phyloP scores from a whole-genome alignment of 2,113 vertebrate genomes.

The Stegastes partitus region DNA sequence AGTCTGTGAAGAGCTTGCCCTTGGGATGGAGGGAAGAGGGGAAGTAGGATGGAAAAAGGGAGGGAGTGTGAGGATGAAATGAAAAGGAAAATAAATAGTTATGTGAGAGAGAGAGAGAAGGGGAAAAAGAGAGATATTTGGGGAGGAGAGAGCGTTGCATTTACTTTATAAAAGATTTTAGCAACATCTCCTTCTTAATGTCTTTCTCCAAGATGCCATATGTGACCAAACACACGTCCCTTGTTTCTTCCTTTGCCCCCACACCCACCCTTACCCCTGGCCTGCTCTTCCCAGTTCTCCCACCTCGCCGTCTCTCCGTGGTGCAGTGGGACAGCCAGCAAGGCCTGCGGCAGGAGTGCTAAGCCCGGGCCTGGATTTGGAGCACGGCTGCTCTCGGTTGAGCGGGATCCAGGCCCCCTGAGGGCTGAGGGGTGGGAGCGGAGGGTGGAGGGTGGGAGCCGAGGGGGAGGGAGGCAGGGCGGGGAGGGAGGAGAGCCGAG shows the following conservation, averaged over 20 bases:
- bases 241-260: slow-evolving; percentile 28
- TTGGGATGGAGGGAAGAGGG: slow-evolving; percentile 68
- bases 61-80: slow-evolving; percentile 66
- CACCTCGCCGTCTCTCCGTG: slow-evolving; percentile 54
- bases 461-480: slow-evolving; percentile 30
- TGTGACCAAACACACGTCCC: slow-evolving; percentile 47
- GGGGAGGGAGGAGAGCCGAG: slow-evolving; percentile 57
- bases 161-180: slow-evolving; percentile 2
- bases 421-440: slow-evolving; percentile 58
- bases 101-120: slow-evolving; percentile 28
- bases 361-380: slow-evolving; percentile 78
- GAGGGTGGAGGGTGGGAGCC: slow-evolving; percentile 47
- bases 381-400: slow-evolving; percentile 72
- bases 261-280: neutral
- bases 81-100: slow-evolving; percentile 69
- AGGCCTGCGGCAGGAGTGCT: slow-evolving; percentile 71
- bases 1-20: slow-evolving; percentile 74
- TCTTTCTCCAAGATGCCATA: slow-evolving; percentile 36
- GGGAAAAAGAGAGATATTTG: slow-evolving; percentile 26
- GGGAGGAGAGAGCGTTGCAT: slow-evolving; percentile 20
- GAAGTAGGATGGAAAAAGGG: slow-evolving; percentile 64
- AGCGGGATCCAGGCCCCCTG: slow-evolving; percentile 76
- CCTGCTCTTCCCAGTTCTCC: slow-evolving; percentile 45
- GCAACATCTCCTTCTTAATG: slow-evolving; percentile 32
- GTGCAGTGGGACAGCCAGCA: slow-evolving; percentile 60